A percentile compares a stretch with the other conserved stretches of the same genome.
Conservation (phyloP, 1,140 invertebrate genomes). For the Drosophila mauritiana region DNA sequence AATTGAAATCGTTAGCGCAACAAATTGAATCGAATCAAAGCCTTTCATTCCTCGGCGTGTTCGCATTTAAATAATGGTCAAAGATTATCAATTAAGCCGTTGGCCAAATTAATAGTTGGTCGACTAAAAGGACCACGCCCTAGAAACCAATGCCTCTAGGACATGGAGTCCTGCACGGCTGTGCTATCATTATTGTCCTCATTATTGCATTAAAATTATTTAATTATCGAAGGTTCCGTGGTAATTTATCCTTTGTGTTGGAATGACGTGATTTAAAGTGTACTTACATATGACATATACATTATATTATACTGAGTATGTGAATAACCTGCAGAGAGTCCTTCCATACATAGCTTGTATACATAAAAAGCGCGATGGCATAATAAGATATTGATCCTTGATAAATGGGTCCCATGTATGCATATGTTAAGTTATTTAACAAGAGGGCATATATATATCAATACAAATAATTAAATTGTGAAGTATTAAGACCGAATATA, state of each 20-base stretch:
- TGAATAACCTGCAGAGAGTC: conserved; percentile 6
- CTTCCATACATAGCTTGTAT: conserved; percentile 3
- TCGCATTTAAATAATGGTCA: conserved; percentile 79
- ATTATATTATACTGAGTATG: not conserved
- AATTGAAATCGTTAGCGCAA: conserved; percentile 65
- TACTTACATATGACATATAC: not conserved
- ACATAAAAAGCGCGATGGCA: conserved; percentile 23
- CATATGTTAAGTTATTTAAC: conserved; percentile 12
- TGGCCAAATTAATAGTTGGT: conserved; percentile 77
- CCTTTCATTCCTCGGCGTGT: conserved; percentile 39
- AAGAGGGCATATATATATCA: not conserved
- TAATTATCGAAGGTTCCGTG: conserved; percentile 40
- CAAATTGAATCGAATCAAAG: conserved; percentile 73
- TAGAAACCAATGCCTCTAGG: not conserved
- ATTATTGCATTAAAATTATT: conserved; percentile 53
- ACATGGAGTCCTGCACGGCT: not conserved
- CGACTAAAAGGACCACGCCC: conserved; percentile 29
- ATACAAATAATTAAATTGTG: not conserved
- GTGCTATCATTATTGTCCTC: conserved; percentile 15
- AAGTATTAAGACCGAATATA: too few species aligned
- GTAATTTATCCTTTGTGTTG: conserved; percentile 40
- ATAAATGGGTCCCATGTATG: conserved; percentile 21
- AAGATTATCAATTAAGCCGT: conserved; percentile 80
- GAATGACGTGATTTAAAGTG: conserved; percentile 27
- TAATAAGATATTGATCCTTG: conserved; percentile 37